Evolutionary conservation across 2,797 vertebrate species (phyloP), one percentile per base, ranked within the genome.

Genomic region (Macrochelys suwanniensis): DNA sequence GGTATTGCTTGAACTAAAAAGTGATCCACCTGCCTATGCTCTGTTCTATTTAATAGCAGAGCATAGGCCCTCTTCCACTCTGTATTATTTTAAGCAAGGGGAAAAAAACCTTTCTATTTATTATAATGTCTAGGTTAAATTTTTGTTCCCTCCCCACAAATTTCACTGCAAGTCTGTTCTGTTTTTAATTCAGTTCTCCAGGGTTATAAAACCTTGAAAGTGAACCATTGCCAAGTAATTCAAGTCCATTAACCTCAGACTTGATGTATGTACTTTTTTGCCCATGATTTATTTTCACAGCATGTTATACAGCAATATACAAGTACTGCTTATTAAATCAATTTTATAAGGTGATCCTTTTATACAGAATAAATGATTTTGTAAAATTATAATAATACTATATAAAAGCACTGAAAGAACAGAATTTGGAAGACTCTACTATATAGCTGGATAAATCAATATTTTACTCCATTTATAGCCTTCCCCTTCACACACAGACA

Each of bases 181-280:
- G 26, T 3, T 59, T 94, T 93, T 85, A 91, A 94, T 94, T 80
- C 86, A 94, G 51, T 92, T 94, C 87, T 65, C 37, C 45, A 4
- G 89, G 31, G 50, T 92, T 87, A 85, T 65, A 87, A 95, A 95
- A 92, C 56, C 86, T 53, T 88, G 1, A 94, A 96, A 57, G 85
- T 80, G 80, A 96, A 95, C 1, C 4, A 89, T 78, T 90, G 87
- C 93, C 90, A 92, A 85, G 91, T 78, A 92, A 83, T 71, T 96
- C 0, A 0, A 97, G 65, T 85, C 71, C 89, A 94, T 94, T 96
- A 95, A 89, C 90, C 77, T 94, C 71, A 53, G 2, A 76, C 65
- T 89, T 57, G 80, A 11, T 47, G 80, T 88, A 4, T 88, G 42
- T 16, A 2, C 71, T 85, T 92, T 76, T 96, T 83, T 96, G 77